A percentile compares a stretch with the other conserved stretches of the same genome.
phyloP scores from a whole-genome alignment of 2,888 invertebrate species.

The Rhagonycha lutea region DNA sequence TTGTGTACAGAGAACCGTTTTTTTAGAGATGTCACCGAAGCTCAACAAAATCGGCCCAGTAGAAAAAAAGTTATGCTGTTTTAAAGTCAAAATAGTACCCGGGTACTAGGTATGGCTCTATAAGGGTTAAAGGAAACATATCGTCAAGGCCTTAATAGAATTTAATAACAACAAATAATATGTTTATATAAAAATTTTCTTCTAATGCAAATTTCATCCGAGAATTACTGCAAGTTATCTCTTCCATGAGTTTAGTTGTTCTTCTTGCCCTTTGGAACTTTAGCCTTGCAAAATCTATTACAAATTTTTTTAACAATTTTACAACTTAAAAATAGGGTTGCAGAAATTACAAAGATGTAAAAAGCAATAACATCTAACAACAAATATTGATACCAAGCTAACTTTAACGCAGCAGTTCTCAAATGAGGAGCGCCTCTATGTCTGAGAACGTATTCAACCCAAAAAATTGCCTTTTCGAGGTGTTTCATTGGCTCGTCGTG shows the following conservation, averaged over 20 bases:
- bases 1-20: no score
- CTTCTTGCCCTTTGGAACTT: neutral
- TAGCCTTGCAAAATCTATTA: neutral
- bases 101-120: no score
- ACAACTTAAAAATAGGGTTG: neutral
- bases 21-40: no score
- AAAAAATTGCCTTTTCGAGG: constrained; percentile 41
- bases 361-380: constrained; percentile 38
- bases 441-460: constrained; percentile 45
- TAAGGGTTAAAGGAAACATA: no score
- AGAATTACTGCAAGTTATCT: no score
- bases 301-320: neutral
- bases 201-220: no score
- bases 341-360: neutral
- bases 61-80: no score
- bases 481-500: constrained; percentile 43
- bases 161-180: no score
- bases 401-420: constrained; percentile 36
- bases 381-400: constrained; percentile 42
- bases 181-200: no score
- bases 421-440: constrained; percentile 45
- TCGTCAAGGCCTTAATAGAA: no score
- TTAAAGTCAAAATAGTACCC: no score
- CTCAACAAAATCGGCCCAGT: no score
- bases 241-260: neutral